Base-by-base conservation (phyloP, 2,113 vertebrate species). In the Amia ocellicauda region DNA sequence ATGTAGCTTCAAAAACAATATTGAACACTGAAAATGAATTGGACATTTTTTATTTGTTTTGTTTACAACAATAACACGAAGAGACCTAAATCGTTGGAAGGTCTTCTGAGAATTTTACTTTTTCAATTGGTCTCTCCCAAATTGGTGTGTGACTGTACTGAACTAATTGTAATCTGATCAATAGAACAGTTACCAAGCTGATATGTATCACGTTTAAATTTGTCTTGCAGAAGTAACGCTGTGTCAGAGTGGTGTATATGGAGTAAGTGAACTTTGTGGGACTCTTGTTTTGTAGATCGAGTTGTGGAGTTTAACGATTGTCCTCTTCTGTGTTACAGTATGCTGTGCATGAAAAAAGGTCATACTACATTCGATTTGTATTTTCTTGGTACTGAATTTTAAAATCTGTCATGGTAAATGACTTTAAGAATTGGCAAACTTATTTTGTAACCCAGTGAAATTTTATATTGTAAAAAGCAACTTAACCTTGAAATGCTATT, bases 401-500 rank as follows among this genome's bases (percentile, higher is more conserved):
- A 72, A 71, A 76, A 65, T 84, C 5, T 68, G 70, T 76, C 63
- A 74, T 75, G 72, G 75, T 73, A 64, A 67, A 69, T 73, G 64
- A 64, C 58, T 64, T 57, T 81, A 79, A 84, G 85, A 93, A 91
- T 87, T 88, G 83, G 82, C 82, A 84, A 92, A 85, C 88, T 82
- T 91, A 92, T 96, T 98, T 99, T 98, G 87, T 95, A 95, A 91
- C 76, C 80, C 78, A 71, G 82, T 62, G 75, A 69, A 90, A 92
- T 94, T 98, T 96, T 93, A 91, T 97, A 97, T 94, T 93, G 89
- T 94, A 89, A 93, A 86, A 87, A 89, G 78, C 79, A 78, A 87
- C 93, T 91, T 95, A 97, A 95, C 86, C 92, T 96, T 95, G 91
- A 95, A 91, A 94, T 93, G 92, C 91, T 94, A 89, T 97, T 99